phyloP scores from a whole-genome alignment of 2,888 invertebrate genomes.

The Ecliptopera silaceata region DNA sequence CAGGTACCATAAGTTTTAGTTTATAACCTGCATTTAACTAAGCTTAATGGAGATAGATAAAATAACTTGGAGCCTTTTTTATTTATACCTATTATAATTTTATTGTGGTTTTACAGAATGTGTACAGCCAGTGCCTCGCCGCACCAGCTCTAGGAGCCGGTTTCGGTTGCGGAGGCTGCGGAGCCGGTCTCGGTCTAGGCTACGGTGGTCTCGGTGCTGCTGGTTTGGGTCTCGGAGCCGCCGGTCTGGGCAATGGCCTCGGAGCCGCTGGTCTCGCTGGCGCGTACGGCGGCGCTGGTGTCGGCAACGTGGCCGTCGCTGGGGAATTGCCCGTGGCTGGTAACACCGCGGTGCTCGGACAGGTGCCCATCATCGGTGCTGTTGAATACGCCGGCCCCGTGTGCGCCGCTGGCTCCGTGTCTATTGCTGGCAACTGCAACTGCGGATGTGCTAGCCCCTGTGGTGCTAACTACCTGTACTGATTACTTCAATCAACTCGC shows the following conservation, averaged over 20 bases:
- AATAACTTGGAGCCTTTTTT: too few species aligned
- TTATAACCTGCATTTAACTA: too few species aligned
- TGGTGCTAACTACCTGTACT: neutral
- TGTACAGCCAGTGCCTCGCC: slow-evolving; percentile 15
- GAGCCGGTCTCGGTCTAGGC: slow-evolving; percentile 3
- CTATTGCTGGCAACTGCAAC: slow-evolving; percentile 37
- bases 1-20: slow-evolving; percentile 36
- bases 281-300: slow-evolving; percentile 17
- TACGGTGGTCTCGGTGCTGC: neutral
- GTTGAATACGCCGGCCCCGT: slow-evolving; percentile 41
- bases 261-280: slow-evolving; percentile 9
- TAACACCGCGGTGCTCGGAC: slow-evolving; percentile 40
- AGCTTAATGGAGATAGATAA: too few species aligned
- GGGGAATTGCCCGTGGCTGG: slow-evolving; percentile 48
- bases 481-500: neutral
- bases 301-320: slow-evolving; percentile 42
- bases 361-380: slow-evolving; percentile 45
- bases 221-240: slow-evolving; percentile 6
- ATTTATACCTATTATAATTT: too few species aligned
- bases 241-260: slow-evolving; percentile 11
- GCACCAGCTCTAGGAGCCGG: neutral
- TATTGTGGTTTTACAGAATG: slow-evolving; percentile 9
- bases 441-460: slow-evolving; percentile 33
- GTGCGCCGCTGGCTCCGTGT: slow-evolving; percentile 39
- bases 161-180: slow-evolving; percentile 1